Evolutionary conservation across 2,888 invertebrate genomes (phyloP), one percentile per base, ranked within the genome.

Genomic region (Mechanitis mazaeus): DNA sequence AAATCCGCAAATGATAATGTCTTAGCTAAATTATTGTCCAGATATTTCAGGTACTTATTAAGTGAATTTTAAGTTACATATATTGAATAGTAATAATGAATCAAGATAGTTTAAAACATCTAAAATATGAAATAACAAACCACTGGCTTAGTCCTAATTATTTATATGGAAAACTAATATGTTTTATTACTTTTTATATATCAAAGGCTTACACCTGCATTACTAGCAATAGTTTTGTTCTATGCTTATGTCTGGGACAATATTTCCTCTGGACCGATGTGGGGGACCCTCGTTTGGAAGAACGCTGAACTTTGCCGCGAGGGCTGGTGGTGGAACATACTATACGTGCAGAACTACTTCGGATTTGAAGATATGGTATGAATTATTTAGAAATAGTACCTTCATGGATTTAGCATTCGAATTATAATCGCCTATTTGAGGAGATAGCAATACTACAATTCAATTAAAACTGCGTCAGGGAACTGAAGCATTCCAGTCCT

Each of bases 171-270:
- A 4, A 7, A 33, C 20, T 28, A 58, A 38, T 42, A 33, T 35
- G 5, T 33, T 33, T 2, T 47, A 20, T n/a, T 47, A 28, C 2
- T 47, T n/a, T 47, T 6, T 3, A 47, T 47, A 7, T 31, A 9
- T 11, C 42, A 2, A 42, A 94, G 94, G 75, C 85, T 94, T 69
- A 91, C 94, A 1, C 94, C 94, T 46, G 92, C 93, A 0, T 75
- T 94, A 1, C 73, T 93, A 54, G 92, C 92, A 0, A 87, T 93
- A 58, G 83, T 94, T 2, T 84, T 93, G 56, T 94, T 93, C 83
- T 94, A 94, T 76, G 93, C 93, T 0, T 94, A 91, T 79, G 79
- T 94, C 20, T 91, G 93, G 87, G 94, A 94, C 61, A 91, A 93
- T 65, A 70, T 92, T 4, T 93, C 93, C 7, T 80, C 87, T 0